These are phyloP conservation scores for Oncorhynchus masou DNA, from an alignment of 2,113 vertebrate species.

Conservation along the genomic window DNA sequence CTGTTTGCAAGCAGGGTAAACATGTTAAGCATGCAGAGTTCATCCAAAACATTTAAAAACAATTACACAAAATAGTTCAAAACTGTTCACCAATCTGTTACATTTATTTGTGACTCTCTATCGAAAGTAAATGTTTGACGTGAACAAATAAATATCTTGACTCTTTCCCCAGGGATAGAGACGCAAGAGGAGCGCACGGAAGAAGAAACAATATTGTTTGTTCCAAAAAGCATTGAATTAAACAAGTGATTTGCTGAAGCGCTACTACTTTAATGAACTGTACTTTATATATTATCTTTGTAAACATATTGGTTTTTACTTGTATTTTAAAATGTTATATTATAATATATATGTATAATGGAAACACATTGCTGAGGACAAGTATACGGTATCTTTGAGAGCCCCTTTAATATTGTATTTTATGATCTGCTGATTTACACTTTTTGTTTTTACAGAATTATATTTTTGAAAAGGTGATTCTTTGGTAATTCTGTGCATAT, in stretches of 20 bases:
- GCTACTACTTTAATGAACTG: not conserved
- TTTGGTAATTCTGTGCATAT: not conserved
- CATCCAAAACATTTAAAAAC: not conserved
- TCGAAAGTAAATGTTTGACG: not conserved
- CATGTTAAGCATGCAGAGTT: not conserved
- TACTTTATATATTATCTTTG: not conserved
- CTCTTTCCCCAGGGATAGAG: not conserved
- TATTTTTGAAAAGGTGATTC: too few species aligned
- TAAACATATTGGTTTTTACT: not conserved
- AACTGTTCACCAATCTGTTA: not conserved
- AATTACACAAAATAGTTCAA: too few species aligned
- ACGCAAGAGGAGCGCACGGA: not conserved
- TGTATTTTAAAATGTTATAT: not conserved
- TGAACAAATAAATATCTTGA: not conserved
- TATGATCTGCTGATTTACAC: not conserved
- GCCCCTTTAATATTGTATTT: not conserved
- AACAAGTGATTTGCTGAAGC: not conserved
- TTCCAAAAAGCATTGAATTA: not conserved
- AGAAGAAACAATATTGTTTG: not conserved
- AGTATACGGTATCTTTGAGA: not conserved
- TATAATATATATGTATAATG: not conserved
- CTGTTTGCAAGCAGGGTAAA: not conserved
- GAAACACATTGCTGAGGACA: not conserved
- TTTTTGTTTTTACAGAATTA: too few species aligned
- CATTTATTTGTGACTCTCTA: not conserved